phyloP scores from a whole-genome alignment of 2,888 invertebrate species.

The Isoperla grammatica region DNA sequence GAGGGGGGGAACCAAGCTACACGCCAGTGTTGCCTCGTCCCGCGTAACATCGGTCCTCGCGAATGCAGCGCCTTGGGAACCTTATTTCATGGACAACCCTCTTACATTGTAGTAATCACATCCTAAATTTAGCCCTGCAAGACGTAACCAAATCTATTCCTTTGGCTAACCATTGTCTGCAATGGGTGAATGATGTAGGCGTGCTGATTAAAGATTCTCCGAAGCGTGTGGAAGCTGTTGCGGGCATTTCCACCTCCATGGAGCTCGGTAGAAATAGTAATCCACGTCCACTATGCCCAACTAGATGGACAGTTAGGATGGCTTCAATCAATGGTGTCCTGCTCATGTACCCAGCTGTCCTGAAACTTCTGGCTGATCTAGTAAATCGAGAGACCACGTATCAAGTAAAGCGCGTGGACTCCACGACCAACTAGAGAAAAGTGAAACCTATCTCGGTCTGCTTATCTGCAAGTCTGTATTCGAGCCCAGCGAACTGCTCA shows the following conservation, averaged over 20 bases:
- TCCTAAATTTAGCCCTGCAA: conserved; percentile 10
- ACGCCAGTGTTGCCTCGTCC: too few relatives aligned
- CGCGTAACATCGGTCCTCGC: too few relatives aligned
- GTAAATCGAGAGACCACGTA: not conserved
- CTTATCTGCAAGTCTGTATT: conserved; percentile 9
- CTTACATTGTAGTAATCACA: conserved; percentile 9
- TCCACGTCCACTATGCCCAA: conserved; percentile 10
- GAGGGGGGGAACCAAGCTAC: too few relatives aligned
- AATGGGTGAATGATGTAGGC: conserved; percentile 7
- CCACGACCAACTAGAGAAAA: conserved; percentile 3
- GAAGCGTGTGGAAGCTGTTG: not conserved
- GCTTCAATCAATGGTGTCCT: conserved; percentile 4
- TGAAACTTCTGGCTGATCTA: conserved; percentile 1
- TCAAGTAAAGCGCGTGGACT: conserved; percentile 4
- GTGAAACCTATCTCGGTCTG: conserved; percentile 7
- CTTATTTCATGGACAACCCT: too few relatives aligned
- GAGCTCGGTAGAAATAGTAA: conserved; percentile 6
- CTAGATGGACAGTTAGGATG: conserved; percentile 13
- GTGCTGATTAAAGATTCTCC: conserved; percentile 6
- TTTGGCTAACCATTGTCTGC: conserved; percentile 3
- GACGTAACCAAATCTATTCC: not conserved
- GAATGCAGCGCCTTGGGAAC: too few relatives aligned
- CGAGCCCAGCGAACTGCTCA: conserved; percentile 8
- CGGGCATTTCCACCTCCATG: not conserved
- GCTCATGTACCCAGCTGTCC: conserved; percentile 2